A percentile compares a stretch with the other conserved stretches of the same genome.
phyloP scores from a whole-genome alignment of 2,888 invertebrate genomes.

The Labia minor region DNA sequence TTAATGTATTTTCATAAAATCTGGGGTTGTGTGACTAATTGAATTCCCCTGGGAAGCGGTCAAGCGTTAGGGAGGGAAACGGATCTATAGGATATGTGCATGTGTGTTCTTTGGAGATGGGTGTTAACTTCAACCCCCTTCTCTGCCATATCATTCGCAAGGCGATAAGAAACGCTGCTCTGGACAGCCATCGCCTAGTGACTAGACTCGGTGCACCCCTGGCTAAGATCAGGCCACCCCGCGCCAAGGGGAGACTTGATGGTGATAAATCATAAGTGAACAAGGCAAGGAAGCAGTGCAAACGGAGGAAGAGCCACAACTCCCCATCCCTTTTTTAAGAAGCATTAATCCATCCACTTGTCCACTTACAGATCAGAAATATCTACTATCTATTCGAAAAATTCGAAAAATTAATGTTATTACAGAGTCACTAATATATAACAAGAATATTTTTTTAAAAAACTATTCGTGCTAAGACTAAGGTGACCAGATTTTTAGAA shows the following conservation, averaged over 20 bases:
- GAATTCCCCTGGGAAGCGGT: slow-evolving; percentile 2
- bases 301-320: background rate
- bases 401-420: too few relatives aligned
- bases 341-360: too few relatives aligned
- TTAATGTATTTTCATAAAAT: slow-evolving; percentile 7
- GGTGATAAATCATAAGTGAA: slow-evolving; percentile 13
- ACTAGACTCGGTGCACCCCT: too few relatives aligned
- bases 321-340: background rate
- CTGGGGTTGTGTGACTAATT: slow-evolving; percentile 1
- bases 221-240: background rate
- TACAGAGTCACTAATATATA: too few relatives aligned
- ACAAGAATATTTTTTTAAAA: too few relatives aligned
- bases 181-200: background rate
- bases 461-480: too few relatives aligned
- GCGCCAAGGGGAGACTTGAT: background rate
- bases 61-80: background rate
- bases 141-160: slow-evolving; percentile 3
- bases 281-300: background rate
- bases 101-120: background rate
- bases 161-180: slow-evolving; percentile 13
- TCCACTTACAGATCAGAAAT: too few relatives aligned
- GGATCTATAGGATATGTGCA: background rate
- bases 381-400: too few relatives aligned
- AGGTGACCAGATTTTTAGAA: too few relatives aligned
- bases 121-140: background rate